Evolutionary conservation across 2,888 invertebrate species (phyloP).

Genomic region (Pantelozetes paolii): DNA sequence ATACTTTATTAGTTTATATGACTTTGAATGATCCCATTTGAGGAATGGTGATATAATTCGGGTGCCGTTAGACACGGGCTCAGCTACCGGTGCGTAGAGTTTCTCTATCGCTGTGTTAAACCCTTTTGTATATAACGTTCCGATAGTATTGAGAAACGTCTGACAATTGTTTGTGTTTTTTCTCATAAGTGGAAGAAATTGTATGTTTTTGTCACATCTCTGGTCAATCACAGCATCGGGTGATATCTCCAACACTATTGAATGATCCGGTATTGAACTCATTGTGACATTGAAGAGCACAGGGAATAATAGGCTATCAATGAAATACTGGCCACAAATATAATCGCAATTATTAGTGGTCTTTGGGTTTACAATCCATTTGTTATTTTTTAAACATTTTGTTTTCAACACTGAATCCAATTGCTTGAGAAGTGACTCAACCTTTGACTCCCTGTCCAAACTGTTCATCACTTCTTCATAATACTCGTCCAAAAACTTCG

Average conservation of each 20-base stretch:
- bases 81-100: slow-evolving; percentile 70
- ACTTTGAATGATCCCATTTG: slow-evolving; percentile 84
- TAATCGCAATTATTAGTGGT: neutral
- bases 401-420: neutral
- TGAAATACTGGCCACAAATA: neutral
- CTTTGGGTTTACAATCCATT: slow-evolving; percentile 29
- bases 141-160: slow-evolving; percentile 72
- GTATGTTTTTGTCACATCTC: slow-evolving; percentile 77
- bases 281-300: slow-evolving; percentile 78
- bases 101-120: slow-evolving; percentile 67
- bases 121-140: slow-evolving; percentile 77
- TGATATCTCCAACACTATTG: slow-evolving; percentile 85
- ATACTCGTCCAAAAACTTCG: neutral
- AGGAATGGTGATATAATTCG: slow-evolving; percentile 81
- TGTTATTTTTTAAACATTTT: neutral
- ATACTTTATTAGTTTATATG: slow-evolving; percentile 79
- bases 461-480: neutral
- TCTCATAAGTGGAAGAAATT: slow-evolving; percentile 79
- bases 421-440: neutral
- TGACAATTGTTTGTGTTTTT: slow-evolving; percentile 65
- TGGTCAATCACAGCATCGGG: slow-evolving; percentile 89
- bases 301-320: neutral
- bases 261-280: slow-evolving; percentile 74
- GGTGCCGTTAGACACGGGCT: slow-evolving; percentile 84
- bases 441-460: neutral